Base-by-base conservation (phyloP, 1,140 invertebrate genomes). In the Maniola jurtina region DNA sequence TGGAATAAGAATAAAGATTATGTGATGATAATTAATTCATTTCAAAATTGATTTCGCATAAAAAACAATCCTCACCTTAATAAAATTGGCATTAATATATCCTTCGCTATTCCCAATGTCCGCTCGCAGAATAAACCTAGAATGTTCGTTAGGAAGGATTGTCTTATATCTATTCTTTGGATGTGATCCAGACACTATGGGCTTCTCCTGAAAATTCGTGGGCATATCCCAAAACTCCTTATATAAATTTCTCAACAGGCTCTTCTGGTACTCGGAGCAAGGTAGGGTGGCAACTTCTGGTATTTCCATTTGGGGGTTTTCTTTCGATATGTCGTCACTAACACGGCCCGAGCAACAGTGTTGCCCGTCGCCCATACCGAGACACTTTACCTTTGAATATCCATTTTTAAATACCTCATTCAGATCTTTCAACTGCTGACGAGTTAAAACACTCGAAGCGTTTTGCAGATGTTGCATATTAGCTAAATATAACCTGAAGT, bases 221-320 rank as follows among this genome's bases (percentile, higher is more conserved):
- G 97, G 97, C 70, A 98, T 95, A 86, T 98, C 96, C 96, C 97
- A 98, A 84, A 98, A 98, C 82, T 98, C 97, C 76, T 96, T 94
- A 80, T 98, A 96, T 15, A 98, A 82, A 77, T 94, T 95, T 33
- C 94, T 92, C 57, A 98, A 91, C 70, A 97, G 93, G 50, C 92
- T 91, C 66, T 96, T 93, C 73, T 96, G 92, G 67, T 93, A 92
- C 64, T 91, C 88, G 0, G 83, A 84, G 60, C 86, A 89, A 0
- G 86, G 86, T 61, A 84, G 86, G 0, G 83, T 75, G 1, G 72
- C 16, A 0, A 76, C 80, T 8, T 91, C 90, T 6, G 90, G 89
- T 36, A 91, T 79, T n/a, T 80, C 76, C 77, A 85, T 86, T 63
- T 91, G 88, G 0, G 88, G 88, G 55, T 91, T 91, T 1, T 88